A percentile compares a stretch with the other conserved stretches of the same genome.
Conservation (phyloP, 2,113 vertebrate species). For the Accipiter cooperii region DNA sequence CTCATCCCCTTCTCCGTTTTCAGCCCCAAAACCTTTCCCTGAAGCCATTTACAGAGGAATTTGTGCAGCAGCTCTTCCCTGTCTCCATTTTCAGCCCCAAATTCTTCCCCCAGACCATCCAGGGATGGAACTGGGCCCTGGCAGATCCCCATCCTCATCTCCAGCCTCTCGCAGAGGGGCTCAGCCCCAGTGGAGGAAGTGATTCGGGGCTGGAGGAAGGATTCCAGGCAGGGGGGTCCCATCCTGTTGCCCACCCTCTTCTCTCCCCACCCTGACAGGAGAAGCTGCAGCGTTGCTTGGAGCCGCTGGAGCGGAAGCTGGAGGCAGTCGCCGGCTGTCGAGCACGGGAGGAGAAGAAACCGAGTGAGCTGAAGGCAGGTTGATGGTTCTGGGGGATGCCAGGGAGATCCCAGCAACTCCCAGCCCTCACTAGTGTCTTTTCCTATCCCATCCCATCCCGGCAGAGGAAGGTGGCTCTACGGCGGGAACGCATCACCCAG, state of each 20-base stretch:
- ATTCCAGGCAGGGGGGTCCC: too few relatives aligned
- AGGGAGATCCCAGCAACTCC: too few relatives aligned
- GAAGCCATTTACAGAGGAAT: not conserved
- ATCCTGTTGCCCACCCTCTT: not conserved
- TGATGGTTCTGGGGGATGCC: not conserved
- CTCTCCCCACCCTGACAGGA: conserved; percentile 11
- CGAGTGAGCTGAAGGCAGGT: conserved; percentile 76
- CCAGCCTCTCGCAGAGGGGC: too few relatives aligned
- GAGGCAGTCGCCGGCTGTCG: conserved; percentile 54
- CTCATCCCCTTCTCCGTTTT: not conserved
- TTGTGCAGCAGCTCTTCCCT: too few relatives aligned
- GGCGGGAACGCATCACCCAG: conserved; percentile 81
- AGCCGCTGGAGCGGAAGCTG: conserved; percentile 60
- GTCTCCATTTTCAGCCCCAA: not conserved
- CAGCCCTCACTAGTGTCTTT: not conserved
- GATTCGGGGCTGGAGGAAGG: accelerated
- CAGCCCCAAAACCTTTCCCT: not conserved
- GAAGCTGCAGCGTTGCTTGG: conserved; percentile 66
- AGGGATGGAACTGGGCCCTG: too few relatives aligned
- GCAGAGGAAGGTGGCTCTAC: conserved; percentile 82
- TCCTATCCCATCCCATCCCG: not conserved
- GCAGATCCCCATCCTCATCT: not conserved
- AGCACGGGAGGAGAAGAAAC: conserved; percentile 80
- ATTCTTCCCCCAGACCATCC: not conserved
- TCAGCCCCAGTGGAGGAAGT: not conserved